Conservation (phyloP, 2,113 vertebrate species). For the Oncorhynchus masou region DNA sequence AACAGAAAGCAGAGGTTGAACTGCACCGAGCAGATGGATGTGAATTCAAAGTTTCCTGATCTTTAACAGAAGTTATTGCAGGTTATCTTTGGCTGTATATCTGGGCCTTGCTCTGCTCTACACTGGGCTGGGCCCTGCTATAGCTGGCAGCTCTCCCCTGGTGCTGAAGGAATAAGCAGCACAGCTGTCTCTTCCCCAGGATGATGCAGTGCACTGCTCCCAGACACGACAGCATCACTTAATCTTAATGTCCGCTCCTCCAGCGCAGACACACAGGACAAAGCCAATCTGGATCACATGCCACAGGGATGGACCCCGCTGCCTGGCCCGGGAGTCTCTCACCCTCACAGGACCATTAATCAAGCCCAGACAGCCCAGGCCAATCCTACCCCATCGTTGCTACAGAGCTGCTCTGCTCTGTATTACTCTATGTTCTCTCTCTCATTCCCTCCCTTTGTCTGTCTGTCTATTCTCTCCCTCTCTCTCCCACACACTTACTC, state of each 20-base stretch:
- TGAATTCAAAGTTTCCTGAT: conserved; percentile 89
- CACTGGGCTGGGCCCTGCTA: no score
- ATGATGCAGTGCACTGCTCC: conserved; percentile 99
- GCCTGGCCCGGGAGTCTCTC: conserved; percentile 99
- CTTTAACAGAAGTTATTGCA: conserved; percentile 99
- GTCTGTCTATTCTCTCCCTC: no score
- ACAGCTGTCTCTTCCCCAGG: conserved; percentile 99
- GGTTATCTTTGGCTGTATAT: conserved; percentile 99
- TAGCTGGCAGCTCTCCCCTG: conserved; percentile 95
- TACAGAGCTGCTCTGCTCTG: conserved; percentile 49
- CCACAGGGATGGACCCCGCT: conserved; percentile 99
- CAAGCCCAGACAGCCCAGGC: conserved; percentile 93
- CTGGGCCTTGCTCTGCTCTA: conserved; percentile 67
- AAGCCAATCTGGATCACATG: conserved; percentile 99
- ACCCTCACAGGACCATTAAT: conserved; percentile 99
- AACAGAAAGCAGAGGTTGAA: conserved; percentile 56
- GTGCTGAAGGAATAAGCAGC: conserved; percentile 99
- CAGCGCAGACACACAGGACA: conserved; percentile 98
- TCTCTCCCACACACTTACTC: no score
- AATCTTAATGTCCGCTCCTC: conserved; percentile 99
- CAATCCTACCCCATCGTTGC: conserved; percentile 83
- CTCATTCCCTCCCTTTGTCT: conserved; percentile 42
- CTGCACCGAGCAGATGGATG: conserved; percentile 87
- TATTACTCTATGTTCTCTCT: conserved; percentile 20
- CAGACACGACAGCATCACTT: conserved; percentile 99